Conservation (phyloP, 1,140 invertebrate genomes). For the Drosophila erecta region DNA sequence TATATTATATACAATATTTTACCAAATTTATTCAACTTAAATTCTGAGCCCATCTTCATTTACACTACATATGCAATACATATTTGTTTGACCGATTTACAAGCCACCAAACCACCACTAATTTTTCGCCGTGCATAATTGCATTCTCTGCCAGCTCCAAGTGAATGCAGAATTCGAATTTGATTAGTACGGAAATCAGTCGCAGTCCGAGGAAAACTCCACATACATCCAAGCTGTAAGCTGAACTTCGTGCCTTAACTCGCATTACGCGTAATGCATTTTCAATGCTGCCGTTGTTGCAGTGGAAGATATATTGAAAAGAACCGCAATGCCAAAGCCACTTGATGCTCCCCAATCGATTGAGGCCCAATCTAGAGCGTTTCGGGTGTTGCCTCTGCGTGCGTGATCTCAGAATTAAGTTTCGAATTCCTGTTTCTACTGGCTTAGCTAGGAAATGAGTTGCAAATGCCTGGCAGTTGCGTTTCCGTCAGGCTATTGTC, state of each 20-base stretch:
- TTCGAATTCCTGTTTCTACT: constrained; percentile 31
- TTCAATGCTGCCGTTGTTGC: constrained; percentile 52
- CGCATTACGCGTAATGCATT: constrained; percentile 77
- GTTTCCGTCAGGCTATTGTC: constrained; percentile 55
- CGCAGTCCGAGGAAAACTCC: constrained; percentile 24
- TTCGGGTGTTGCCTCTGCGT: constrained; percentile 57
- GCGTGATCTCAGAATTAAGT: constrained; percentile 46
- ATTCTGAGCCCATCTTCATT: too few relatives aligned
- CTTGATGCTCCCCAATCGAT: constrained; percentile 47
- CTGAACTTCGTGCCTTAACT: constrained; percentile 51
- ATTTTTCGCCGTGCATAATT: constrained; percentile 1
- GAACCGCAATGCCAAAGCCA: constrained; percentile 46
- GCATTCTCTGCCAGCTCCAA: constrained; percentile 18
- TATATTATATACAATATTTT: neutral
- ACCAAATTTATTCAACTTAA: too few relatives aligned
- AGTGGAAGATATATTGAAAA: constrained; percentile 13
- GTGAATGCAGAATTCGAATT: constrained; percentile 53
- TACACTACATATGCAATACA: too few relatives aligned
- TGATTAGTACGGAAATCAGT: constrained; percentile 64
- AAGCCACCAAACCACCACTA: too few relatives aligned
- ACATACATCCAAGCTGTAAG: constrained; percentile 8
- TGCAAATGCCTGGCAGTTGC: constrained; percentile 50
- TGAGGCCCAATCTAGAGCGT: constrained; percentile 50
- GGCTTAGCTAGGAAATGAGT: constrained; percentile 22
- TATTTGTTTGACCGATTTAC: too few relatives aligned